Evolutionary conservation across 2,797 vertebrate genomes (phyloP).

Genomic region (Nothura maculosa): DNA sequence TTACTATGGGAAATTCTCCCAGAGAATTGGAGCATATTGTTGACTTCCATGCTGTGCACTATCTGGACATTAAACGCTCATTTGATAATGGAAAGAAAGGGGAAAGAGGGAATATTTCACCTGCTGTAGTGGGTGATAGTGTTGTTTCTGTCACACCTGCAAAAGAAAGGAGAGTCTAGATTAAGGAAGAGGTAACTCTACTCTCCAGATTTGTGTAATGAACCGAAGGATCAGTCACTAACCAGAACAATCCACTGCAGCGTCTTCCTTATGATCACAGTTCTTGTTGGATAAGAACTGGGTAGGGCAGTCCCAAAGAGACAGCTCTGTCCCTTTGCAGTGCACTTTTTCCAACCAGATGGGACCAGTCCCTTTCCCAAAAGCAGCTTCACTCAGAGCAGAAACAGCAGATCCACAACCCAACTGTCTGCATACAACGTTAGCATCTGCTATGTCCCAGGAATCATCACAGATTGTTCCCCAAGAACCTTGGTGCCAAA

Average conservation of each 20-base stretch:
- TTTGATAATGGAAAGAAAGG: neutral
- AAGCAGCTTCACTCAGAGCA: slow-evolving; percentile 44
- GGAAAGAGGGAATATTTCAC: slow-evolving; percentile 19
- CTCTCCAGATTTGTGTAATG: neutral
- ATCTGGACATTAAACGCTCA: neutral
- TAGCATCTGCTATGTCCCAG: slow-evolving; percentile 55
- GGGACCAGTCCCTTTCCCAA: slow-evolving; percentile 61
- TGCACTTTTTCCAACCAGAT: slow-evolving; percentile 74
- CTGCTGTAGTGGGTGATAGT: slow-evolving; percentile 2
- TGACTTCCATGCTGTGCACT: neutral
- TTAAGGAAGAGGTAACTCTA: neutral
- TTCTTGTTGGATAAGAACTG: neutral
- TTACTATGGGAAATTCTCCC: neutral
- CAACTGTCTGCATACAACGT: slow-evolving; percentile 58
- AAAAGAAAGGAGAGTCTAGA: neutral
- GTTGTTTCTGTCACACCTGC: slow-evolving; percentile 37
- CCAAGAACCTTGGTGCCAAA: slow-evolving; percentile 77
- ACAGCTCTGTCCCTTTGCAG: slow-evolving; percentile 62
- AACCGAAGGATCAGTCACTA: slow-evolving; percentile 20
- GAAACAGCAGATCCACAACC: slow-evolving; percentile 60
- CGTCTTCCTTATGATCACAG: slow-evolving; percentile 72
- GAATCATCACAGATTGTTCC: slow-evolving; percentile 63
- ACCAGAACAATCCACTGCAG: slow-evolving; percentile 65
- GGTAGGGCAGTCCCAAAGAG: slow-evolving; percentile 65
- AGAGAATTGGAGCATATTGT: neutral